Conservation (phyloP, 1,140 invertebrate genomes). For the Brachionus manjavacas region DNA sequence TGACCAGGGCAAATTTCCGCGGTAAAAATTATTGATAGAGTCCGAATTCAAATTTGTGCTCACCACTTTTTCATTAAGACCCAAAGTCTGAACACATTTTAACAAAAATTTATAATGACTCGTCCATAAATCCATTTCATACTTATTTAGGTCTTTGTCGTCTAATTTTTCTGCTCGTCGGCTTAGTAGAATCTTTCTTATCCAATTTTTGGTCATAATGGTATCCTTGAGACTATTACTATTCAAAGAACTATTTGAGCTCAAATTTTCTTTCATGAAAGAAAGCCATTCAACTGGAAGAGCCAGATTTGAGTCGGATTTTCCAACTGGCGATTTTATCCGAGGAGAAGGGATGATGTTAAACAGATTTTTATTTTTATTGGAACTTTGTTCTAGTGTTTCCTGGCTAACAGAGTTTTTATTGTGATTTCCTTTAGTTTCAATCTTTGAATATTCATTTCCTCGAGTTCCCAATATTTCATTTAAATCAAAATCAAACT, state of each 20-base stretch:
- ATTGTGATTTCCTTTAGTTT: background rate
- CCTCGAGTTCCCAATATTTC: background rate
- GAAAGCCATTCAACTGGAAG: background rate
- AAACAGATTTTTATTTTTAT: background rate
- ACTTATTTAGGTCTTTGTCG: background rate
- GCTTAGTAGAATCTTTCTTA: background rate
- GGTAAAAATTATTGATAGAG: constrained; percentile 55
- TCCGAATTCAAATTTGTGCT: constrained; percentile 45
- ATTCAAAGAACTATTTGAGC: background rate
- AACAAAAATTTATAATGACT: constrained; percentile 41
- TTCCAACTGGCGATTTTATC: background rate
- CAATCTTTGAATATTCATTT: background rate
- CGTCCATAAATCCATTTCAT: constrained; percentile 15
- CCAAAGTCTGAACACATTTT: background rate
- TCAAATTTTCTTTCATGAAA: background rate
- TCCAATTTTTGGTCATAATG: background rate
- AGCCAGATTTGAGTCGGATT: background rate
- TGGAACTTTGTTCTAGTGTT: background rate
- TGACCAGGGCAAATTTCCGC: constrained; percentile 56
- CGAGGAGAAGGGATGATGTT: background rate
- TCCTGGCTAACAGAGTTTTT: background rate
- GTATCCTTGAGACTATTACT: background rate
- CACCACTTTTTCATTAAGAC: background rate
- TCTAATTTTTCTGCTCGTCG: background rate
- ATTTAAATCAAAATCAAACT: constrained; percentile 32